phyloP scores from a whole-genome alignment of 1,140 invertebrate species.

The Gonioctena quinquepunctata region DNA sequence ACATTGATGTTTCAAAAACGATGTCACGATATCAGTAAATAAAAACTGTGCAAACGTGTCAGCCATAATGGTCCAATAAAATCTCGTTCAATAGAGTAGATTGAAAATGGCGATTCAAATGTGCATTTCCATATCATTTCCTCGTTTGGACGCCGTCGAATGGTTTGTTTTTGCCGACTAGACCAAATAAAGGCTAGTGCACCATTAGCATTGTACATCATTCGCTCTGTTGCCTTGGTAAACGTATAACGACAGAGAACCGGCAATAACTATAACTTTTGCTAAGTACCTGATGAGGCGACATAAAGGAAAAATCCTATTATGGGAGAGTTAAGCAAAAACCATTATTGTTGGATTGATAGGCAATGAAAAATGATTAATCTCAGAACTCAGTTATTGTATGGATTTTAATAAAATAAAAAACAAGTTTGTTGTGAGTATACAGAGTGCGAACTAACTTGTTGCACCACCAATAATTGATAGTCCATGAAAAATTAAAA shows the following conservation, averaged over 20 bases:
- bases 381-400: too few relatives aligned
- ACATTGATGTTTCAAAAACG: background rate
- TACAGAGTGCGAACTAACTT: too few relatives aligned
- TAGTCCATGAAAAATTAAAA: too few relatives aligned
- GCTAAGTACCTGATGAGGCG: conserved; percentile 17
- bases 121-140: conserved; percentile 45
- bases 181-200: conserved; percentile 16
- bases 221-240: conserved; percentile 3
- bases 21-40: conserved; percentile 17
- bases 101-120: conserved; percentile 34
- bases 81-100: conserved; percentile 38
- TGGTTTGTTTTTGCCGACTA: conserved; percentile 20
- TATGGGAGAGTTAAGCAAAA: too few relatives aligned
- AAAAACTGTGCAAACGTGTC: conserved; percentile 34
- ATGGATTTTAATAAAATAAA: too few relatives aligned
- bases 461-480: too few relatives aligned
- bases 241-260: background rate
- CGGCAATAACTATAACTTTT: conserved; percentile 18
- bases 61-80: conserved; percentile 38
- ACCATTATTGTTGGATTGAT: too few relatives aligned
- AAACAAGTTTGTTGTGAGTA: too few relatives aligned
- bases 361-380: too few relatives aligned
- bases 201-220: conserved; percentile 2
- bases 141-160: conserved; percentile 27
- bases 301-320: too few relatives aligned